Evolutionary conservation across 2,113 vertebrate genomes (phyloP).

Genomic region (Odocoileus virginianus): DNA sequence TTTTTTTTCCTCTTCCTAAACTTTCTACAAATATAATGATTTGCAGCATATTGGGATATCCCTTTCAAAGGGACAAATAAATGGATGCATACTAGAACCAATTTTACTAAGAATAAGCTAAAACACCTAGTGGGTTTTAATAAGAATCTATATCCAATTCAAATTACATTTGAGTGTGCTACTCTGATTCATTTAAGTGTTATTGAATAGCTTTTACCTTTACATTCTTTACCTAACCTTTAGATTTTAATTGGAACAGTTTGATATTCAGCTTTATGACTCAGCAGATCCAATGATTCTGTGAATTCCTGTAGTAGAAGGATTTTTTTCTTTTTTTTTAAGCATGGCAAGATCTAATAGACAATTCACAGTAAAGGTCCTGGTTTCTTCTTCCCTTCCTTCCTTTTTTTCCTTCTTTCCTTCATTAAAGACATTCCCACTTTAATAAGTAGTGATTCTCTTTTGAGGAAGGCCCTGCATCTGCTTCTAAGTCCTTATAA

Average conservation of each 20-base stretch:
- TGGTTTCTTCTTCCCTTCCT: not conserved
- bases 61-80: not conserved
- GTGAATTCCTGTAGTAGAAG: not conserved
- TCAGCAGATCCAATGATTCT: not conserved
- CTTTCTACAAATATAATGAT: not conserved
- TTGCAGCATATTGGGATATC: not conserved
- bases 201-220: not conserved
- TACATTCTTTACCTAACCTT: not conserved
- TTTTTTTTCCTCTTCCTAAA: not conserved
- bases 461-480: not conserved
- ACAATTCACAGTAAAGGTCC: not conserved
- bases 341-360: not conserved
- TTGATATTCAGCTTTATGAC: not conserved
- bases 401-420: not conserved
- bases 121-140: not conserved
- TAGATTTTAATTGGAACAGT: not conserved
- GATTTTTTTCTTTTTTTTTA: not conserved
- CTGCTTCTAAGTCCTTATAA: not conserved
- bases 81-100: not conserved
- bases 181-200: not conserved
- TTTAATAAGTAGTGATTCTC: not conserved
- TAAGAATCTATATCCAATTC: not conserved
- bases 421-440: not conserved
- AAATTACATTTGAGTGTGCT: not conserved
- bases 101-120: not conserved